Evolutionary conservation across 2,888 invertebrate species (phyloP), one percentile per base, ranked within the genome.

Genomic region (Rapana venosa): DNA sequence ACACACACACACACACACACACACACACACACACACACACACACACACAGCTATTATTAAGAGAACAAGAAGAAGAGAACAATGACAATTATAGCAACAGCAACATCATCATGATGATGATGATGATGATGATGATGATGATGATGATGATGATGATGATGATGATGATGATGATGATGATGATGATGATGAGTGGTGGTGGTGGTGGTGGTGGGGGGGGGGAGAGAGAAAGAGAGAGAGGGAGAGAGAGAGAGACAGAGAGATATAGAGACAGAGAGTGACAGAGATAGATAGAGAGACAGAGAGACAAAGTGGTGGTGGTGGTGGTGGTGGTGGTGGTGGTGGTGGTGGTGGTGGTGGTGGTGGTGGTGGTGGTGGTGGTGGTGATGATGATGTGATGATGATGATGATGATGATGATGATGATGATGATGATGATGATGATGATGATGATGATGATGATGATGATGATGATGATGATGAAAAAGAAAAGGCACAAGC

Each of bases 241-340:
- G n/a, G n/a, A 79, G 79, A 79, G 79, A 79, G 79, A 79, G 30
- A 79, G 79, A 79, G 79, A 30, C n/a, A 79, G 79, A n/a, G n/a
- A n/a, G n/a, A n/a, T n/a, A n/a, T n/a, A n/a, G n/a, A n/a, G n/a
- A n/a, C n/a, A n/a, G n/a, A n/a, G n/a, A n/a, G n/a, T n/a, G n/a
- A n/a, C n/a, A n/a, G n/a, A n/a, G n/a, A n/a, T n/a, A n/a, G n/a
- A n/a, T n/a, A n/a, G n/a, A n/a, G n/a, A n/a, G n/a, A n/a, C n/a
- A n/a, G n/a, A n/a, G 32, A 6, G 6, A n/a, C 22, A 6, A 26
- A n/a, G 6, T 20, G 11, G 26, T 74, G 26, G 22, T 6, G 6
- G 11, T 6, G 74, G 0, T 17, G 8, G 74, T 74, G 74, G 0
- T 17, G 15, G 74, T 5, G 74, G 15, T 17, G 0, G 74, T 74